Percentiles rank a stretch among this genome's conserved stretches.
phyloP scores from a whole-genome alignment of 2,113 vertebrate genomes.

The Ophiodon elongatus region DNA sequence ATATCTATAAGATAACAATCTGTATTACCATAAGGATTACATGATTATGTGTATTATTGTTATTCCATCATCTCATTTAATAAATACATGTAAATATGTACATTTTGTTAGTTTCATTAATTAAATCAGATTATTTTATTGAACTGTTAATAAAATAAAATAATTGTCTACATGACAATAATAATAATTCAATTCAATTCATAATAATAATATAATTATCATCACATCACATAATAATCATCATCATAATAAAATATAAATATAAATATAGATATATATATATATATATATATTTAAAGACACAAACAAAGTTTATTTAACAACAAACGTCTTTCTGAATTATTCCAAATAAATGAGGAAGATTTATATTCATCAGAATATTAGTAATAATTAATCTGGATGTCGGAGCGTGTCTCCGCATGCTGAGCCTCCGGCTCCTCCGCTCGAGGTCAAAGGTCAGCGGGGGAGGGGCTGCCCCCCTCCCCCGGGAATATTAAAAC shows the following conservation, averaged over 20 bases:
- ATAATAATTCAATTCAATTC: too few relatives aligned
- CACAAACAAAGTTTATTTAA: not conserved
- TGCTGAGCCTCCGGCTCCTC: constrained; percentile 28
- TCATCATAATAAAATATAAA: too few relatives aligned
- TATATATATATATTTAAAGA: too few relatives aligned
- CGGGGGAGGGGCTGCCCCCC: constrained; percentile 36
- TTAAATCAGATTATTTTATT: too few relatives aligned
- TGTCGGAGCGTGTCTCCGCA: constrained; percentile 40
- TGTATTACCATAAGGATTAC: not conserved
- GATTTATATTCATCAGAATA: not conserved
- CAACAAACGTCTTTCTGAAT: not conserved
- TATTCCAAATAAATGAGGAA: not conserved
- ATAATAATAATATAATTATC: not conserved
- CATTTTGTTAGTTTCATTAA: not conserved
- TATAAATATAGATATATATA: too few relatives aligned
- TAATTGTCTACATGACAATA: too few relatives aligned
- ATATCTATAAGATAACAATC: too few relatives aligned
- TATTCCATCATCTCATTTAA: not conserved
- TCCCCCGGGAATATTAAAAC: not conserved
- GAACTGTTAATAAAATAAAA: constrained; percentile 1
- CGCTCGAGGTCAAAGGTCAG: constrained; percentile 61
- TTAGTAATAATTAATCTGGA: not conserved
- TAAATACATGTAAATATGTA: not conserved
- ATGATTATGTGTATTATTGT: not conserved
- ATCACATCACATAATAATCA: too few relatives aligned